Evolutionary conservation across 2,888 invertebrate species (phyloP).

Genomic region (Meliscaeva auricollis): DNA sequence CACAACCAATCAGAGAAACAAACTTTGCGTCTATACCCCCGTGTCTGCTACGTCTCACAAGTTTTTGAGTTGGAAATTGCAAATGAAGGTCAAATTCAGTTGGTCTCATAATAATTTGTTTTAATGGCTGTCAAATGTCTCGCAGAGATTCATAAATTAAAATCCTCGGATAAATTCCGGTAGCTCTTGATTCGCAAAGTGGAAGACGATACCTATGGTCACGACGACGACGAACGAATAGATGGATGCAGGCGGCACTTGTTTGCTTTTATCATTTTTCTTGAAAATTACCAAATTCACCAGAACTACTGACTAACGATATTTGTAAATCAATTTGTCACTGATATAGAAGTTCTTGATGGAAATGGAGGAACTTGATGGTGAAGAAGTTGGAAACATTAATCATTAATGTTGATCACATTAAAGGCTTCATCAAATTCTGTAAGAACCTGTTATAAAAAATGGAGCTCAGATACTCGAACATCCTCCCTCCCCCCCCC

Average conservation of each 20-base stretch:
- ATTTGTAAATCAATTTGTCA: conserved; percentile 64
- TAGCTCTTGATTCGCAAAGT: conserved; percentile 29
- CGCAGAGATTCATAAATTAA: conserved; percentile 69
- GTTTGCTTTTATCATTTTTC: conserved; percentile 63
- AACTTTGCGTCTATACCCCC: conserved; percentile 13
- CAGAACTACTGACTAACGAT: conserved; percentile 34
- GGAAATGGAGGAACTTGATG: neutral
- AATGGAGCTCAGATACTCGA: too few species aligned
- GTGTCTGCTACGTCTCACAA: neutral
- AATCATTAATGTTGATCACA: conserved; percentile 1
- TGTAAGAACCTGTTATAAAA: too few species aligned
- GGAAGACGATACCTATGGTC: neutral
- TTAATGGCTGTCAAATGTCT: conserved; percentile 73
- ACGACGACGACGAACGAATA: conserved; percentile 27
- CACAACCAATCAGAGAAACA: conserved; percentile 34
- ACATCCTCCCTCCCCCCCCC: too few species aligned
- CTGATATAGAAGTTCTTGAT: conserved; percentile 49
- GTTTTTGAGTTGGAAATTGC: neutral
- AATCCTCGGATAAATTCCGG: conserved; percentile 66
- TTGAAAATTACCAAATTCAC: conserved; percentile 22
- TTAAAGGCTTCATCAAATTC: too few species aligned
- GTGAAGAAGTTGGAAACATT: neutral
- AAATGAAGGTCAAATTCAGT: conserved; percentile 73
- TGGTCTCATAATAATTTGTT: conserved; percentile 74
- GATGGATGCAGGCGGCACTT: conserved; percentile 38